Percentiles rank a stretch among this genome's conserved stretches.
phyloP scores from a whole-genome alignment of 2,113 vertebrate species.

The Siphamia tubifer region DNA sequence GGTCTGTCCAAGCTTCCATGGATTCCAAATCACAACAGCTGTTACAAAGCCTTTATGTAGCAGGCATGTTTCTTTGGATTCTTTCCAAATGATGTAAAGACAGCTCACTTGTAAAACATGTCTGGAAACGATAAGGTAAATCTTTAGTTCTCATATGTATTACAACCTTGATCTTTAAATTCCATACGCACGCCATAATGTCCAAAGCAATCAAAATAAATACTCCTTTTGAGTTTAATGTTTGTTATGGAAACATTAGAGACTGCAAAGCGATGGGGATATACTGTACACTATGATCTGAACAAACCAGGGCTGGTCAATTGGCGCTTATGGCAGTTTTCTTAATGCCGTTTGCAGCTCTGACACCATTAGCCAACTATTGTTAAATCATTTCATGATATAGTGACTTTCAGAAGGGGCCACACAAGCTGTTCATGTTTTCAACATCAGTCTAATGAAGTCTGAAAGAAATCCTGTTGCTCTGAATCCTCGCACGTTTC shows the following conservation, averaged over 20 bases:
- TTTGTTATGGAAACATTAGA: conserved; percentile 1
- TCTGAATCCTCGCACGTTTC: conserved; percentile 60
- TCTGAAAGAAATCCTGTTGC: conserved; percentile 45
- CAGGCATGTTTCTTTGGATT: conserved; percentile 50
- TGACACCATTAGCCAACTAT: neutral
- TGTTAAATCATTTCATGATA: conserved; percentile 5
- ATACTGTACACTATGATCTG: neutral
- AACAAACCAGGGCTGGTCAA: conserved; percentile 4
- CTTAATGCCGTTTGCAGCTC: conserved; percentile 12
- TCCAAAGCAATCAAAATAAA: conserved; percentile 11
- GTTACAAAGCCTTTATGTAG: conserved; percentile 25
- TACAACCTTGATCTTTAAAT: conserved; percentile 40
- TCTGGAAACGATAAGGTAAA: conserved; percentile 52
- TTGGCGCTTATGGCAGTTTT: neutral
- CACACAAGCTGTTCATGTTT: conserved; percentile 51
- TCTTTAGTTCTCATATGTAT: neutral
- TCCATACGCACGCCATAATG: neutral
- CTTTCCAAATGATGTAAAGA: conserved; percentile 66
- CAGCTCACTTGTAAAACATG: conserved; percentile 29
- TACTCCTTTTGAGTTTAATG: neutral
- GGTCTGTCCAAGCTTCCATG: conserved; percentile 31
- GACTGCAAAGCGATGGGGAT: neutral
- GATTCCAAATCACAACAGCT: conserved; percentile 40
- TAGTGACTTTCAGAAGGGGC: conserved; percentile 28
- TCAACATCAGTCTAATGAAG: conserved; percentile 55